Conservation (phyloP, 2,888 invertebrate genomes). For the Nephrotoma guestfalica region DNA sequence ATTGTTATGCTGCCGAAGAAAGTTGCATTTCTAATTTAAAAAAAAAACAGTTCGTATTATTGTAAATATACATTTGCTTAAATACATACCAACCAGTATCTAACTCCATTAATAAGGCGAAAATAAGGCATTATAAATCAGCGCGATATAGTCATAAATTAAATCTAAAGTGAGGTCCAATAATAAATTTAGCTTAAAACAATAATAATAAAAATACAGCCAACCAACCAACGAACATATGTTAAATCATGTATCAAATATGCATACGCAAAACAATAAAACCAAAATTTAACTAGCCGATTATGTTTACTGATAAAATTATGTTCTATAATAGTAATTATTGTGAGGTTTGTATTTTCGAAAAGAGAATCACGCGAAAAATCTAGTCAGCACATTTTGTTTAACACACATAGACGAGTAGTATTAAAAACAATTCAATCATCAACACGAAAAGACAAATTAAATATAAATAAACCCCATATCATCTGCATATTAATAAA, state of each 20-base stretch:
- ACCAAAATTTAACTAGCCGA: background rate
- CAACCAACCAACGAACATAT: background rate
- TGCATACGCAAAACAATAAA: background rate
- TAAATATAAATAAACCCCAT: background rate
- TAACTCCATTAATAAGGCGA: too few relatives aligned
- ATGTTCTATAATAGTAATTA: background rate
- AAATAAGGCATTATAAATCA: too few relatives aligned
- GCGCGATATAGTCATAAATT: too few relatives aligned
- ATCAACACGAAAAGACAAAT: background rate
- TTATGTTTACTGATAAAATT: background rate
- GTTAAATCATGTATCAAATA: background rate
- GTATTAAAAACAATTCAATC: background rate
- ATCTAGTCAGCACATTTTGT: background rate
- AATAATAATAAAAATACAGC: background rate
- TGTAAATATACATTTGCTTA: too few relatives aligned
- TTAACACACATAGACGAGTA: background rate
- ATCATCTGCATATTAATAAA: background rate
- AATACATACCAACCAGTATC: too few relatives aligned
- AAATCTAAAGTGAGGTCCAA: background rate
- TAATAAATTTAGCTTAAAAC: background rate
- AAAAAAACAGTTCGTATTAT: too few relatives aligned
- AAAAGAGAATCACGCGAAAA: background rate
- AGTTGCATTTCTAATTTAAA: too few relatives aligned
- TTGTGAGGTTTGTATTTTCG: background rate
- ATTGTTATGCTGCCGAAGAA: too few relatives aligned